phyloP scores from a whole-genome alignment of 2,797 vertebrate genomes.

The Melanotaenia nigrans region DNA sequence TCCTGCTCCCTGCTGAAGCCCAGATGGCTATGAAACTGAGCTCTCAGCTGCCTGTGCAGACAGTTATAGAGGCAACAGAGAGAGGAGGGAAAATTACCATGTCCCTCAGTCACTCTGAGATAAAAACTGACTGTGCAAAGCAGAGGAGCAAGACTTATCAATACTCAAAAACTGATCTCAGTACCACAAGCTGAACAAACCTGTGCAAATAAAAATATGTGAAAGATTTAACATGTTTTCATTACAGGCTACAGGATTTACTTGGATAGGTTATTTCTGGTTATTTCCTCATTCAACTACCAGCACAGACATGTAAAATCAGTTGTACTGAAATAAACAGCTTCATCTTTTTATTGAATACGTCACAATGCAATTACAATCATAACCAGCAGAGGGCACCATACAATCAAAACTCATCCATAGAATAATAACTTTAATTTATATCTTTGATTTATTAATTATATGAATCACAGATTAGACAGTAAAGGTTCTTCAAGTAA shows the following conservation, averaged over 20 bases:
- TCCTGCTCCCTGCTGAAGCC: slow-evolving; percentile 62
- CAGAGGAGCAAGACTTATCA: slow-evolving; percentile 28
- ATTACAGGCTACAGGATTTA: not conserved
- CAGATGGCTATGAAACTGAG: slow-evolving; percentile 72
- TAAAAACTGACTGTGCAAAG: slow-evolving; percentile 25
- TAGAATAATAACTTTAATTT: not conserved
- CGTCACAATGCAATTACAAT: slow-evolving; percentile 16
- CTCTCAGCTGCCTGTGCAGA: slow-evolving; percentile 62
- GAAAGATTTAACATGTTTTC: not conserved
- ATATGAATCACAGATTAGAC: not conserved
- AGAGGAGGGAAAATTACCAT: slow-evolving; percentile 55
- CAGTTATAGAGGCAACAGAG: slow-evolving; percentile 57
- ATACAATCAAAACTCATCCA: slow-evolving; percentile 36
- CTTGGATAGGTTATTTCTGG: not conserved
- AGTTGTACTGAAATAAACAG: not conserved
- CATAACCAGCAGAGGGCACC: slow-evolving; percentile 65
- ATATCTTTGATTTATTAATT: not conserved
- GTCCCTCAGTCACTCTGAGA: slow-evolving; percentile 35
- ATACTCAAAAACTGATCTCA: slow-evolving; percentile 16
- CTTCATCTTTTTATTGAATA: slow-evolving; percentile 1
- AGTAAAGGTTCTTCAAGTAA: not conserved
- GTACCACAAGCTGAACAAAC: not conserved
- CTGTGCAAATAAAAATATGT: not conserved
- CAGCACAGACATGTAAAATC: not conserved
- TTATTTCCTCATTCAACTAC: not conserved